Evolutionary conservation across 2,888 invertebrate species (phyloP).

Genomic region (Orthonychiurus folsomi): DNA sequence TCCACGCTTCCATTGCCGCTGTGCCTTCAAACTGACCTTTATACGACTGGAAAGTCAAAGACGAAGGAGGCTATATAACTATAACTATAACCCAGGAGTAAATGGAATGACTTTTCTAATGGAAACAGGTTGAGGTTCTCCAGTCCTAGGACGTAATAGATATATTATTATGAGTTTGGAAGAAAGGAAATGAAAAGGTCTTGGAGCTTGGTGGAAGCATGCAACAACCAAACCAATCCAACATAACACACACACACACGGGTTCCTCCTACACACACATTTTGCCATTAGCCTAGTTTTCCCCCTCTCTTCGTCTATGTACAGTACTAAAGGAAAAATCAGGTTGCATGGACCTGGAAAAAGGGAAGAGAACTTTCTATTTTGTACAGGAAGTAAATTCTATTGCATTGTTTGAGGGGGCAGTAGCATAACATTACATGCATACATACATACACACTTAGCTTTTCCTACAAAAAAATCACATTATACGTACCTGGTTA

Average conservation of each 20-base stretch:
- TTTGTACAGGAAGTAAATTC: slow-evolving; percentile 1
- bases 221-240: background rate
- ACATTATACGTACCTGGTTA: no score
- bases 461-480: no score
- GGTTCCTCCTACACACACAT: background rate
- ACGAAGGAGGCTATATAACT: no score
- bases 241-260: background rate
- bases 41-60: no score
- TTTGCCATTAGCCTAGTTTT: background rate
- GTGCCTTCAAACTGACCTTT: background rate
- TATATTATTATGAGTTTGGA: background rate
- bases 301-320: background rate
- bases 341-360: background rate
- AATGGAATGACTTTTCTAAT: slow-evolving; percentile 1
- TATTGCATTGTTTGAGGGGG: background rate
- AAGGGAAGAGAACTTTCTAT: background rate
- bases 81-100: background rate
- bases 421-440: no score
- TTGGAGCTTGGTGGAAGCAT: no score
- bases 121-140: background rate
- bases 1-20: background rate
- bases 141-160: background rate
- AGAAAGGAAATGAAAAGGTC: slow-evolving; percentile 1
- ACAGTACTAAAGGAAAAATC: background rate
- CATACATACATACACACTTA: no score